These are phyloP conservation scores for rat (Rattus norvegicus) DNA, from an alignment of 2,113 vertebrate genomes.

Conservation along the genomic window GRCr8 NC_086031.1:48111001-48111500, in stretches of 20 bases:
- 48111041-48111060: neutral
- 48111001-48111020: neutral
- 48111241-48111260: neutral
- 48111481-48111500: neutral
- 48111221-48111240: neutral
- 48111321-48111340: neutral
- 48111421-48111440: neutral
- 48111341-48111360: neutral
- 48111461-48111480: rapidly evolving
- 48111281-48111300: neutral
- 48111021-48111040: neutral
- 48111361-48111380: neutral
- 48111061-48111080: neutral
- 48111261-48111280: neutral
- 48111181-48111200: neutral
- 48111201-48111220: neutral
- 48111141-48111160: neutral
- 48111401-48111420: neutral
- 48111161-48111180: neutral
- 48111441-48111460: neutral
- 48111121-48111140: neutral
- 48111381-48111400: neutral
- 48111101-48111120: neutral
- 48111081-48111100: neutral
- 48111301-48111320: neutral